A percentile compares a stretch with the other conserved stretches of the same genome.
phyloP scores from a whole-genome alignment of 1,140 invertebrate species.

The Zaprionus inermis region DNA sequence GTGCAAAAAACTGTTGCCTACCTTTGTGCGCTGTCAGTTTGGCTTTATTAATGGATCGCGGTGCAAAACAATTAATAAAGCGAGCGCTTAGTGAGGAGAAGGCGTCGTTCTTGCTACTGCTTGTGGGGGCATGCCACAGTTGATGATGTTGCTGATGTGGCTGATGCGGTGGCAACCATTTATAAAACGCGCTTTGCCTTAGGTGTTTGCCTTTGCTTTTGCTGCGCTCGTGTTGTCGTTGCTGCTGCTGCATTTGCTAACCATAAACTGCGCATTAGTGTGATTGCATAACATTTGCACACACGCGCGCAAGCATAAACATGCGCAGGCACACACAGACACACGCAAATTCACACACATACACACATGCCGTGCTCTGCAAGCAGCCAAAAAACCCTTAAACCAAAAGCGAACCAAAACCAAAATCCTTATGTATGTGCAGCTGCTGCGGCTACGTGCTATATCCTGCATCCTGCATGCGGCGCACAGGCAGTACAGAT shows the following conservation, averaged over 20 bases:
- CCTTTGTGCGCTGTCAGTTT: constrained; percentile 39
- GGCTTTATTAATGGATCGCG: constrained; percentile 40
- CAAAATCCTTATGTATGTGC: constrained; percentile 73
- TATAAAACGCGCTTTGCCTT: constrained; percentile 62
- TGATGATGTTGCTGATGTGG: constrained; percentile 42
- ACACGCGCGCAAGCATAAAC: constrained; percentile 33
- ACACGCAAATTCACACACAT: constrained; percentile 15
- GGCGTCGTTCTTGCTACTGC: constrained; percentile 1
- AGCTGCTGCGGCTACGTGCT: constrained; percentile 71
- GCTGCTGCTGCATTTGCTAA: constrained; percentile 46
- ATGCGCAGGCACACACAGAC: constrained; percentile 22
- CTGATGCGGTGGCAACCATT: constrained; percentile 61
- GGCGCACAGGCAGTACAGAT: neutral
- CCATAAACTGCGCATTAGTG: constrained; percentile 78
- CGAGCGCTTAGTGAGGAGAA: constrained; percentile 21
- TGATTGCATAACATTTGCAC: constrained; percentile 76
- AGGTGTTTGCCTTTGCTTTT: constrained; percentile 12
- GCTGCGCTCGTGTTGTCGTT: neutral
- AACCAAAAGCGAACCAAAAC: constrained; percentile 62
- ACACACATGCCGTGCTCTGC: constrained; percentile 3
- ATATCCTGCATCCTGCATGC: constrained; percentile 43
- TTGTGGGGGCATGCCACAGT: constrained; percentile 35
- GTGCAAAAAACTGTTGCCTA: constrained; percentile 26
- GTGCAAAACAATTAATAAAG: constrained; percentile 49
- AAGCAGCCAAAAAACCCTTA: constrained; percentile 47